Conservation (phyloP, 2,888 invertebrate species). For the Meliscaeva auricollis region DNA sequence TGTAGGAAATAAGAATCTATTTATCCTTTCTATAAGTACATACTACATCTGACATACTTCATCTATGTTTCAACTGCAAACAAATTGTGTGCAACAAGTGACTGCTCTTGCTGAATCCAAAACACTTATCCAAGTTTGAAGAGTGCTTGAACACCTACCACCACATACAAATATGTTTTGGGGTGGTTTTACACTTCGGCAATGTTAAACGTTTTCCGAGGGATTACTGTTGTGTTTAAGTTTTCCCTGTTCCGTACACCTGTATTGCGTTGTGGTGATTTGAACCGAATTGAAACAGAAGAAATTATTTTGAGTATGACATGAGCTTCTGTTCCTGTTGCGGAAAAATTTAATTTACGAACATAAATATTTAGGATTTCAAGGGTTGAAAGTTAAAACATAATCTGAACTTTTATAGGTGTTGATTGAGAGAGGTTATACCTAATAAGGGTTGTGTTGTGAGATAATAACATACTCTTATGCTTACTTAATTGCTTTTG, state of each 20-base stretch:
- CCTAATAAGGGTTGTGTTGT: too few species aligned
- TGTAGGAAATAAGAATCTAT: too few species aligned
- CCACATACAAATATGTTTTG: too few species aligned
- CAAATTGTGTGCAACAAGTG: constrained; percentile 3
- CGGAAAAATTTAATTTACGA: background rate
- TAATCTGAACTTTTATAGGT: too few species aligned
- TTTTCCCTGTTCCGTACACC: background rate
- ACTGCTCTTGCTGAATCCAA: background rate
- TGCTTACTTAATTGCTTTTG: too few species aligned
- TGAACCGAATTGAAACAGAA: background rate
- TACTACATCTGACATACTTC: too few species aligned
- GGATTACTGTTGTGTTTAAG: background rate
- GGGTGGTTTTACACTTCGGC: background rate
- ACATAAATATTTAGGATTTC: too few species aligned
- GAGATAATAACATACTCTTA: too few species aligned
- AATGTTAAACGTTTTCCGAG: background rate
- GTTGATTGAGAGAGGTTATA: too few species aligned
- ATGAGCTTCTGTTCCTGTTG: background rate
- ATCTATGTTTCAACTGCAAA: background rate
- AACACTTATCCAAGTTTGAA: background rate
- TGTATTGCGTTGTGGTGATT: background rate
- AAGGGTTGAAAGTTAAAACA: too few species aligned
- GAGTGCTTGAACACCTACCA: background rate
- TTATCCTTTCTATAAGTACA: too few species aligned
- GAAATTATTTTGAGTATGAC: background rate